A percentile compares a stretch with the other conserved stretches of the same genome.
These are phyloP conservation scores for Steatornis caripensis DNA, from an alignment of 2,113 vertebrate genomes.

Conservation along the genomic window DNA sequence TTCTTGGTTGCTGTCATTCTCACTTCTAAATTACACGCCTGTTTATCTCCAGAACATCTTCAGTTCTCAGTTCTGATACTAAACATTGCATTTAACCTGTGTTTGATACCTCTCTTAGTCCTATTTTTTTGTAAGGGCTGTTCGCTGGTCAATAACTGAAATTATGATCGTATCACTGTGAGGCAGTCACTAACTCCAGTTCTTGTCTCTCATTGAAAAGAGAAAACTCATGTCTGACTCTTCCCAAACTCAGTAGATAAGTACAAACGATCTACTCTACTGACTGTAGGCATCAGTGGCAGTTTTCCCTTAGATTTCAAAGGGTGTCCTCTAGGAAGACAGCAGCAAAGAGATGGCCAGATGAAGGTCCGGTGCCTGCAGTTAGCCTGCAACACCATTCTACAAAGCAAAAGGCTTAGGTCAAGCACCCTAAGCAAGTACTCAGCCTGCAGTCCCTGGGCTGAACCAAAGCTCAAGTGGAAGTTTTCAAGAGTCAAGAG, in stretches of 20 bases:
- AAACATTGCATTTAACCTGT: not conserved
- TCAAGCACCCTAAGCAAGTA: not conserved
- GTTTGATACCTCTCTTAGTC: not conserved
- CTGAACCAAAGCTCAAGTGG: not conserved
- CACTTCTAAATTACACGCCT: not conserved
- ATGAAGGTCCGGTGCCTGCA: not conserved
- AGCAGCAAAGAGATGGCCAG: accelerated
- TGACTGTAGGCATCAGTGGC: not conserved
- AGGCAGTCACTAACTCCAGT: not conserved
- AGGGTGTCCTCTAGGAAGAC: not conserved
- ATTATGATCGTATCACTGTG: not conserved
- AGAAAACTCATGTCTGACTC: not conserved
- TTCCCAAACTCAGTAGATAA: accelerated
- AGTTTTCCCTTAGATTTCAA: not conserved
- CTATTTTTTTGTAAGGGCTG: not conserved
- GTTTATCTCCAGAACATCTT: not conserved
- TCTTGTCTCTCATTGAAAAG: not conserved
- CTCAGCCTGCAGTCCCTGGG: not conserved
- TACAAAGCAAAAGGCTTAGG: not conserved
- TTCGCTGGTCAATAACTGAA: not conserved
- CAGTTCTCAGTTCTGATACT: not conserved
- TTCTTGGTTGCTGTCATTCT: not conserved
- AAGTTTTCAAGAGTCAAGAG: not conserved
- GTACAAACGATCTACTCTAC: not conserved
- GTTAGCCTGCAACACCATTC: not conserved